Evolutionary conservation across 2,113 vertebrate species (phyloP).

Genomic region (Poecile atricapillus): DNA sequence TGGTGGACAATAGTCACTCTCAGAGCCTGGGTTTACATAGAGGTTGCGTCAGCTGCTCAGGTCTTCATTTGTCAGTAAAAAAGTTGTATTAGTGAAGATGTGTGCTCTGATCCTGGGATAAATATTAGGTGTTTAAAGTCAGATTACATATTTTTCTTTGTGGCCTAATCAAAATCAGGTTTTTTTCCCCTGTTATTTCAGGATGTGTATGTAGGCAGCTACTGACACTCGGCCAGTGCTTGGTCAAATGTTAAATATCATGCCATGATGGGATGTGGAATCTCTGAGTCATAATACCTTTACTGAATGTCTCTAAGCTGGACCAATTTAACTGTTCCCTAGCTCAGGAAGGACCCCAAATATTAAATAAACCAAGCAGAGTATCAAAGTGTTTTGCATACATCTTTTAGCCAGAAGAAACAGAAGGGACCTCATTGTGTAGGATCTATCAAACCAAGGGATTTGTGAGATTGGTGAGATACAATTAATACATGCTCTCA

Average conservation of each 20-base stretch:
- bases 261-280: not conserved
- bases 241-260: not conserved
- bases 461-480: not conserved
- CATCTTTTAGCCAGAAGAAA: not conserved
- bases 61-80: not conserved
- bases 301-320: not conserved
- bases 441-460: not conserved
- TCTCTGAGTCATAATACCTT: not conserved
- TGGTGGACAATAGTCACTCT: not conserved
- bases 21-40: not conserved
- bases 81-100: not conserved
- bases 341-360: not conserved
- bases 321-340: not conserved
- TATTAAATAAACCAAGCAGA: rapidly evolving
- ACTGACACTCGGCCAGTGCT: not conserved
- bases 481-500: not conserved
- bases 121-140: not conserved
- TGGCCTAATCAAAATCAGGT: not conserved
- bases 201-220: not conserved
- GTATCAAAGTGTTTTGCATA: not conserved
- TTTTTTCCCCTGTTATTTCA: not conserved
- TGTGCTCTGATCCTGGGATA: not conserved
- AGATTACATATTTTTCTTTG: not conserved
- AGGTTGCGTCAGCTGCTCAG: not conserved
- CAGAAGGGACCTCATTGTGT: not conserved